A percentile compares a stretch with the other conserved stretches of the same genome.
These are phyloP conservation scores for Cacoxenus indagator DNA, from an alignment of 2,888 invertebrate species.

Conservation along the genomic window DNA sequence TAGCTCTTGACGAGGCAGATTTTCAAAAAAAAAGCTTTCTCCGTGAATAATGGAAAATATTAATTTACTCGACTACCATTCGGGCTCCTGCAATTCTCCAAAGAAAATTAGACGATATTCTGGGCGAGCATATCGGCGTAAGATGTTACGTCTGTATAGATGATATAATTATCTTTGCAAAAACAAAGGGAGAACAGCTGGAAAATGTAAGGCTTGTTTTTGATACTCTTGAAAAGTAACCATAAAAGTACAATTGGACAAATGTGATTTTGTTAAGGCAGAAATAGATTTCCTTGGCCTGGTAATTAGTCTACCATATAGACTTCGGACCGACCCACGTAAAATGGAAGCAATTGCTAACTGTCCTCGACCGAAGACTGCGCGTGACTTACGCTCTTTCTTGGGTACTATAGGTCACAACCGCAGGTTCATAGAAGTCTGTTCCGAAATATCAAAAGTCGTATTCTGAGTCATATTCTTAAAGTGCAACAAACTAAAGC, in stretches of 20 bases:
- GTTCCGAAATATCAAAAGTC: conserved; percentile 22
- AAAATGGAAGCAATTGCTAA: neutral
- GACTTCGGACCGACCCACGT: neutral
- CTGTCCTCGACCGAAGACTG: neutral
- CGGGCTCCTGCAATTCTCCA: too few relatives aligned
- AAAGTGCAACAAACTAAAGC: neutral
- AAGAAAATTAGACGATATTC: conserved; percentile 23
- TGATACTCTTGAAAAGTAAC: neutral
- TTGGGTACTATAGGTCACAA: conserved; percentile 25
- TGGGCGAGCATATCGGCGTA: conserved; percentile 24
- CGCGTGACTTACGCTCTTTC: conserved; percentile 20
- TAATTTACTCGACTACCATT: too few relatives aligned
- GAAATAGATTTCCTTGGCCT: conserved; percentile 8
- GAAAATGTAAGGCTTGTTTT: neutral
- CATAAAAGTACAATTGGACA: neutral
- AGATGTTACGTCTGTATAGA: conserved; percentile 31
- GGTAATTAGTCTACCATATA: neutral
- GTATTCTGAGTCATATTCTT: neutral
- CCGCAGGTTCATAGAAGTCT: conserved; percentile 3
- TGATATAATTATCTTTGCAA: conserved; percentile 27
- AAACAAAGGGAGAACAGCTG: neutral
- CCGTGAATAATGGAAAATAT: too few relatives aligned
- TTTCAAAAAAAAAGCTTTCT: too few relatives aligned
- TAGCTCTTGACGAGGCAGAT: too few relatives aligned
- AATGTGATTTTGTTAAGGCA: conserved; percentile 24